Evolutionary conservation across 2,797 vertebrate genomes (phyloP).

Genomic region (Percopsis omiscomaycus): DNA sequence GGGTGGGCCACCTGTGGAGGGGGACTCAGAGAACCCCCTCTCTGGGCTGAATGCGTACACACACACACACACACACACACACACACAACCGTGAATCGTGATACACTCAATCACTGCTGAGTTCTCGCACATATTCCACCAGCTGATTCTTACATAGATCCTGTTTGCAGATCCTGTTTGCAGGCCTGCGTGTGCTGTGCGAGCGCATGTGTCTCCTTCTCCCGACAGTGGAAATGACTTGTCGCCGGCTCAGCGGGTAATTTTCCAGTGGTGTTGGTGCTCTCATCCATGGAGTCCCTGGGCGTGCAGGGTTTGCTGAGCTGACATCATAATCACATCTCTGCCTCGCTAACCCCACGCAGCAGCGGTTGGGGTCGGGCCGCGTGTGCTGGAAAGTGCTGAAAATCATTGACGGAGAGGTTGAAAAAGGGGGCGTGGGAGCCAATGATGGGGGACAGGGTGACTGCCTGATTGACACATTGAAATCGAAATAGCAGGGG

Average conservation of each 20-base stretch:
- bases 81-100: neutral
- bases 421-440: constrained; percentile 27
- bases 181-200: neutral
- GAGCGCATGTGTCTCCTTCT: constrained; percentile 1
- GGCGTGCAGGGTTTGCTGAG: constrained; percentile 52
- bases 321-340: constrained; percentile 63
- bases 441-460: constrained; percentile 33
- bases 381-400: constrained; percentile 28
- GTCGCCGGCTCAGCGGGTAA: constrained; percentile 48
- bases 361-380: constrained; percentile 21
- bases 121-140: constrained; percentile 9
- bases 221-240: constrained; percentile 42
- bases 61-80: constrained; percentile 4
- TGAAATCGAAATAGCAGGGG: constrained; percentile 54
- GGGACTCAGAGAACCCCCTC: neutral
- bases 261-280: constrained; percentile 54
- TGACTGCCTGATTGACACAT: constrained; percentile 46
- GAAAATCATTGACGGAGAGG: constrained; percentile 42
- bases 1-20: constrained; percentile 31
- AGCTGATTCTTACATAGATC: constrained; percentile 28
- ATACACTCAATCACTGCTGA: constrained; percentile 16
- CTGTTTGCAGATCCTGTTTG: neutral
- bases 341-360: constrained; percentile 43
- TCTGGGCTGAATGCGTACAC: neutral
- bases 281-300: constrained; percentile 61